Conservation (phyloP, 1,140 invertebrate genomes). For the Orius insidiosus region DNA sequence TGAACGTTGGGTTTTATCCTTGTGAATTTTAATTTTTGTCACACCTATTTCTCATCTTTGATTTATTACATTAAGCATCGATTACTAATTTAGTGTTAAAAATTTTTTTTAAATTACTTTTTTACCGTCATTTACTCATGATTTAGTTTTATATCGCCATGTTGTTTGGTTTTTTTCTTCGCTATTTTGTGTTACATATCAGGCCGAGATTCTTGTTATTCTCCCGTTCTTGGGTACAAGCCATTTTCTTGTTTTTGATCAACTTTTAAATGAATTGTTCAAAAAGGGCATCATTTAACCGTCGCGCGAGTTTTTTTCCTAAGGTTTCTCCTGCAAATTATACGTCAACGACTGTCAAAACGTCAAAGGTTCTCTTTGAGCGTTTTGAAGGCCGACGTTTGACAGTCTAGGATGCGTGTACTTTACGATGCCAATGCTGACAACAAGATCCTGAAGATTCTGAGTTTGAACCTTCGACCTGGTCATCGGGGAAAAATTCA, state of each 20-base stretch:
- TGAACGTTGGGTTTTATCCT: too few species aligned
- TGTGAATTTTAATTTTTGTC: too few species aligned
- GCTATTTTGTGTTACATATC: neutral
- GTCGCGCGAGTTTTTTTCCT: neutral
- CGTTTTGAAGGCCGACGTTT: neutral
- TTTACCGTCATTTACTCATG: constrained; percentile 22
- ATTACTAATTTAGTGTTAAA: neutral
- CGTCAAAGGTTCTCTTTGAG: neutral
- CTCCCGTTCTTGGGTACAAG: neutral
- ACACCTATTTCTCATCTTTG: too few species aligned
- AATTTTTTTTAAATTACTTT: neutral
- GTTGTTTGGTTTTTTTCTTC: too few species aligned
- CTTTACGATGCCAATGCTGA: neutral
- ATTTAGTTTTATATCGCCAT: constrained; percentile 25
- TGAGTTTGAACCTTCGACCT: too few species aligned
- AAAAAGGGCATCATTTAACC: neutral
- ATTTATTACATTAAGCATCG: too few species aligned
- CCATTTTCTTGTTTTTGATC: neutral
- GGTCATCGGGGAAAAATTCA: constrained; percentile 1
- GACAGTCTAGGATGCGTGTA: neutral
- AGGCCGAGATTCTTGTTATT: constrained; percentile 1
- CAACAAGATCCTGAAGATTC: neutral
- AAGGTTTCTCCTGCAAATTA: neutral
- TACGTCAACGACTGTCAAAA: neutral
- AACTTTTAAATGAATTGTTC: neutral